These are phyloP conservation scores for Leptopilina clavipes DNA, from an alignment of 1,140 invertebrate genomes.

Conservation along the genomic window DNA sequence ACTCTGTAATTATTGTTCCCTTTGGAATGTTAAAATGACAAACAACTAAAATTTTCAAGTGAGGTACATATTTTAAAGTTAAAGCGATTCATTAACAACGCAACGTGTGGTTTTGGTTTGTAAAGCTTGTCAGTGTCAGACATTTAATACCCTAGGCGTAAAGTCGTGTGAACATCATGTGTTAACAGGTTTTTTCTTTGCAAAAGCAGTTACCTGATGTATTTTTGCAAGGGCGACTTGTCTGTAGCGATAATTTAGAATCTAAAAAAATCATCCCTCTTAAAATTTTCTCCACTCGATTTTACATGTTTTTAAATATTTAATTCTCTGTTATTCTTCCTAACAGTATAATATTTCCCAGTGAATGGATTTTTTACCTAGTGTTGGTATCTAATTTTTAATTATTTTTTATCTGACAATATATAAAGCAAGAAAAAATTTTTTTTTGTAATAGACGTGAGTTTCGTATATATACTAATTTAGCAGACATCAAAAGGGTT, in stretches of 20 bases:
- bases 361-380: too few relatives aligned
- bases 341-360: too few relatives aligned
- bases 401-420: too few relatives aligned
- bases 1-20: neutral
- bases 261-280: neutral
- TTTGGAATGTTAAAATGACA: neutral
- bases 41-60: neutral
- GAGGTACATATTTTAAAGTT: neutral
- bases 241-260: neutral
- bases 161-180: slow-evolving; percentile 5
- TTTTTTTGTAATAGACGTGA: too few relatives aligned
- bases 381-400: too few relatives aligned
- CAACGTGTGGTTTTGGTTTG: slow-evolving; percentile 3
- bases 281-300: neutral
- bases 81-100: slow-evolving; percentile 1
- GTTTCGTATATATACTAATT: slow-evolving; percentile 15
- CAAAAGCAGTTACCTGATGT: neutral
- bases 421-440: too few relatives aligned
- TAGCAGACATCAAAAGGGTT: neutral
- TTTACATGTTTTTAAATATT: too few relatives aligned
- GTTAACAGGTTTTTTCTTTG: neutral
- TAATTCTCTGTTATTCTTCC: too few relatives aligned
- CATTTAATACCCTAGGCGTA: neutral
- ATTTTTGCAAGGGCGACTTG: neutral
- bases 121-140: slow-evolving; percentile 9